phyloP scores from a whole-genome alignment of 2,888 invertebrate species.

The Alloscopus bannaensis region DNA sequence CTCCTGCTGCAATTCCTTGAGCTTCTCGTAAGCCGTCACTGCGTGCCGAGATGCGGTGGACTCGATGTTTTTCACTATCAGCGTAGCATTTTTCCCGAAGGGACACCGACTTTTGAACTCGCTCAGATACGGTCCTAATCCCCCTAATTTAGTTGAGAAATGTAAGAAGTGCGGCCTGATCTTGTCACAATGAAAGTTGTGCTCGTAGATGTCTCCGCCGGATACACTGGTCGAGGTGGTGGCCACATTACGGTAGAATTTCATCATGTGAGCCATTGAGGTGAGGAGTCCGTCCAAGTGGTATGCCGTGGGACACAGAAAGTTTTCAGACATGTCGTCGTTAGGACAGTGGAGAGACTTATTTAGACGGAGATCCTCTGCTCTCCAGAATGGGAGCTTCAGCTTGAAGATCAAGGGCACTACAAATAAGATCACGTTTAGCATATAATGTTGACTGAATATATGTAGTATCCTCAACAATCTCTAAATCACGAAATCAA shows the following conservation, averaged over 20 bases:
- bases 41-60: slow-evolving; percentile 39
- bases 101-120: slow-evolving; percentile 51
- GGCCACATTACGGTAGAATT: slow-evolving; percentile 57
- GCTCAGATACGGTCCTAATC: slow-evolving; percentile 49
- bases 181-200: slow-evolving; percentile 56
- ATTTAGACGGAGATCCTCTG: slow-evolving; percentile 43
- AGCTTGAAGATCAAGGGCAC: slow-evolving; percentile 57
- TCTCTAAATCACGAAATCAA: too few relatives aligned
- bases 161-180: slow-evolving; percentile 63
- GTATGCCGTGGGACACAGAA: slow-evolving; percentile 39
- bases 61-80: slow-evolving; percentile 31
- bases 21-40: slow-evolving; percentile 28
- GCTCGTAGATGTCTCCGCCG: slow-evolving; percentile 46
- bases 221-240: too few relatives aligned
- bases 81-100: slow-evolving; percentile 37
- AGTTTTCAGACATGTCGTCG: slow-evolving; percentile 33
- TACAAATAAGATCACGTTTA: too few relatives aligned
- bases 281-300: slow-evolving; percentile 53
- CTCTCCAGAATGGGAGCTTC: slow-evolving; percentile 40
- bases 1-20: slow-evolving; percentile 48
- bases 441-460: too few relatives aligned
- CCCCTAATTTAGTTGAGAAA: slow-evolving; percentile 48
- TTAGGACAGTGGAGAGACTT: slow-evolving; percentile 34
- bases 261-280: slow-evolving; percentile 41
- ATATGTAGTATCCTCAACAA: too few relatives aligned